phyloP scores from a whole-genome alignment of 1,140 invertebrate genomes.

The Cotesia glomerata region DNA sequence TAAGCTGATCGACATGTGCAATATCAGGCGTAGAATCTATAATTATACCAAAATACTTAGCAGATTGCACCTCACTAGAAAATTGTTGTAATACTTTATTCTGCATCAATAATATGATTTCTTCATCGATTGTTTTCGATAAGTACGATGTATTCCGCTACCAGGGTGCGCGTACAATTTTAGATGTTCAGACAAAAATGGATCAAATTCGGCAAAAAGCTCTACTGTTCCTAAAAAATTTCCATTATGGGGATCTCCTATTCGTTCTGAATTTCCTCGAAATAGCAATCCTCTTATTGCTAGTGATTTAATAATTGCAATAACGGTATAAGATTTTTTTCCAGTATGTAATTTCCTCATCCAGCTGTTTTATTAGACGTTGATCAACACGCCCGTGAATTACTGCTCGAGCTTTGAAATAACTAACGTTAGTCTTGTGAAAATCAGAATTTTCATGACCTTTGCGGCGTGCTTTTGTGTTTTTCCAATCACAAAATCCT shows the following conservation, averaged over 20 bases:
- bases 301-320: slow-evolving; percentile 38
- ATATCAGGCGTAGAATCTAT: too few species aligned
- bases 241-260: slow-evolving; percentile 35
- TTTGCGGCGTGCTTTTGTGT: slow-evolving; percentile 12
- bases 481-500: slow-evolving; percentile 31
- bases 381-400: slow-evolving; percentile 24
- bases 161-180: slow-evolving; percentile 29
- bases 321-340: slow-evolving; percentile 34
- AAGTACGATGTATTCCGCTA: slow-evolving; percentile 33
- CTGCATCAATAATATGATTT: slow-evolving; percentile 37
- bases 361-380: slow-evolving; percentile 19
- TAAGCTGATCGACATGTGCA: too few species aligned
- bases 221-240: slow-evolving; percentile 37
- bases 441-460: slow-evolving; percentile 27
- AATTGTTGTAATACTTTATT: slow-evolving; percentile 29
- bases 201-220: slow-evolving; percentile 35
- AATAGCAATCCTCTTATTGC: slow-evolving; percentile 35
- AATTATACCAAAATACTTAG: neutral
- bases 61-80: neutral
- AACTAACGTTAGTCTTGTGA: slow-evolving; percentile 20
- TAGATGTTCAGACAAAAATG: slow-evolving; percentile 36
- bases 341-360: slow-evolving; percentile 33
- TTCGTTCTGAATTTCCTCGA: slow-evolving; percentile 33
- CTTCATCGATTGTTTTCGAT: slow-evolving; percentile 29
- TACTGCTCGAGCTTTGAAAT: slow-evolving; percentile 23